Percentiles rank a stretch among this genome's conserved stretches.
Conservation (phyloP, 1,140 invertebrate species). For the Solen grandis region DNA sequence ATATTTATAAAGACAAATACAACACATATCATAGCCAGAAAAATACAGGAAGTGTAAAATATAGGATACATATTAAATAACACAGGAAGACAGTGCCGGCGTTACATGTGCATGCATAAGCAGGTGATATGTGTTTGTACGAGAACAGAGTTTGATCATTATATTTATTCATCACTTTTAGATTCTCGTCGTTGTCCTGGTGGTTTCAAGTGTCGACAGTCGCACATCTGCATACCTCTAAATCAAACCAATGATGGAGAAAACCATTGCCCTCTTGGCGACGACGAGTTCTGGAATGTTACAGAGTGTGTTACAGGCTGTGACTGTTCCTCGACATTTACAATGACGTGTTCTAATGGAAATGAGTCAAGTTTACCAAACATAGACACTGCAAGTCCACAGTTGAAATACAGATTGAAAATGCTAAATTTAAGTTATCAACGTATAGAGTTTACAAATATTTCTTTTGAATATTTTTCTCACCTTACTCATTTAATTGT, state of each 20-base stretch:
- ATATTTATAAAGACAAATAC: too few species aligned
- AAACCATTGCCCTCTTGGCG: neutral
- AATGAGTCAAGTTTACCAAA: neutral
- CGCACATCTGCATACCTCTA: neutral
- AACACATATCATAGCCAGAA: too few species aligned
- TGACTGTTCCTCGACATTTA: neutral
- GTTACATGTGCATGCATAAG: too few species aligned
- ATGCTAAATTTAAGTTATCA: neutral
- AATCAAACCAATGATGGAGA: neutral
- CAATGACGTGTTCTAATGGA: neutral
- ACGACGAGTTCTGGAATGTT: neutral
- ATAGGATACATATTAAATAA: too few species aligned
- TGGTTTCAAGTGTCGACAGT: neutral
- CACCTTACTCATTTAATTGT: too few species aligned
- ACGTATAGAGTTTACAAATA: neutral
- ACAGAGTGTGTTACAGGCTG: neutral
- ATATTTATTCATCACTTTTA: too few species aligned
- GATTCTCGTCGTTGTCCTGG: too few species aligned
- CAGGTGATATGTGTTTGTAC: too few species aligned
- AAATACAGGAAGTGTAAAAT: too few species aligned
- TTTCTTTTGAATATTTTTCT: neutral
- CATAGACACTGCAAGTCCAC: neutral
- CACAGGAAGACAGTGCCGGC: too few species aligned
- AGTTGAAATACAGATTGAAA: neutral
- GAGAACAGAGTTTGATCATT: too few species aligned